phyloP scores from a whole-genome alignment of 2,888 invertebrate species.

The Carpatolechia fugitivella region DNA sequence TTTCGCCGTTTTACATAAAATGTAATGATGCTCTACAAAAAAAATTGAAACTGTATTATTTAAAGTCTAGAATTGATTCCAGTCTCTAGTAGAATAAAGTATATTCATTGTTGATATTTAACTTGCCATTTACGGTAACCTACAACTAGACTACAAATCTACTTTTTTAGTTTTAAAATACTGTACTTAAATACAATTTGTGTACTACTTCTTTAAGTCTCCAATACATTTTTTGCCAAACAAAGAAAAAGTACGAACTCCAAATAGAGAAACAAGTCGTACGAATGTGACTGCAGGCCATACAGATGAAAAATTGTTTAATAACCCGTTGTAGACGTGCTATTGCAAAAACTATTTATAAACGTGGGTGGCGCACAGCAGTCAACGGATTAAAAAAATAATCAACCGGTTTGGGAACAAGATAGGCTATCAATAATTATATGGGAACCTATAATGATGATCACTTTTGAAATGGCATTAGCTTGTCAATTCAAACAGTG shows the following conservation, averaged over 20 bases:
- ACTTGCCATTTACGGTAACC: too few species aligned
- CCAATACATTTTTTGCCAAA: not conserved
- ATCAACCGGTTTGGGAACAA: not conserved
- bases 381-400: constrained; percentile 36
- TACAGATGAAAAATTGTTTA: constrained; percentile 39
- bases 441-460: constrained; percentile 30
- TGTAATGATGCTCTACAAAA: too few species aligned
- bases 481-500: constrained; percentile 55
- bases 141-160: too few species aligned
- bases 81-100: too few species aligned
- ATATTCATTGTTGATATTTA: too few species aligned
- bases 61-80: too few species aligned
- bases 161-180: too few species aligned
- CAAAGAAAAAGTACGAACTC: not conserved
- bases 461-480: constrained; percentile 52
- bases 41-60: too few species aligned
- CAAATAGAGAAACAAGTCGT: constrained; percentile 1
- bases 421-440: constrained; percentile 6
- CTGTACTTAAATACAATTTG: too few species aligned
- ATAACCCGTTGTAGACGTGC: constrained; percentile 36
- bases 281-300: constrained; percentile 4
- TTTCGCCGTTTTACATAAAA: too few species aligned
- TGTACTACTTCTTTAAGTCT: too few species aligned
- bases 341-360: constrained; percentile 44
- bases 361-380: constrained; percentile 55